Evolutionary conservation across 2,888 invertebrate species (phyloP).

Genomic region (Eupithecia inturbata): DNA sequence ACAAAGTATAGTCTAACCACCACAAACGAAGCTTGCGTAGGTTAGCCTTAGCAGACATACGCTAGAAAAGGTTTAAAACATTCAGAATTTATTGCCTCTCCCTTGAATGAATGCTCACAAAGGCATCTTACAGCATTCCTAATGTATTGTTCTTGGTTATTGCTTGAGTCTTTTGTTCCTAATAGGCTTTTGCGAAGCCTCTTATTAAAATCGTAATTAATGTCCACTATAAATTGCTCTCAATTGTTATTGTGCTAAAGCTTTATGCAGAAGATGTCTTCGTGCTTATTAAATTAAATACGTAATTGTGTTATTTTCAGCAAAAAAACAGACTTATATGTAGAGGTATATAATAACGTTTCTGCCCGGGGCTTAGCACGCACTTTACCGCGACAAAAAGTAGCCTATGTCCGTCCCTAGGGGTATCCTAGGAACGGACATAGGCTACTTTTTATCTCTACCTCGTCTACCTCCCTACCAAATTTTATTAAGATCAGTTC

Average conservation of each 20-base stretch:
- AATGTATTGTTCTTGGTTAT: conserved; percentile 36
- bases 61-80: conserved; percentile 55
- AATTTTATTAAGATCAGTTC: too few relatives aligned
- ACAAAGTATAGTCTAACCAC: not conserved
- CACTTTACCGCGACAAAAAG: too few relatives aligned
- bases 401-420: too few relatives aligned
- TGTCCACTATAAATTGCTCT: conserved; percentile 34
- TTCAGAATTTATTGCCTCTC: conserved; percentile 59
- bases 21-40: not conserved
- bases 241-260: conserved; percentile 23
- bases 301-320: too few relatives aligned
- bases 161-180: conserved; percentile 33
- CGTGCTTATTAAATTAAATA: not conserved
- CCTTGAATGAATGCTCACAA: conserved; percentile 27
- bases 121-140: conserved; percentile 22
- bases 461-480: too few relatives aligned
- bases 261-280: not conserved
- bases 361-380: too few relatives aligned
- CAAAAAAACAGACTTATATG: not conserved
- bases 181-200: conserved; percentile 32
- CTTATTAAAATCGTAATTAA: conserved; percentile 36
- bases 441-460: too few relatives aligned
- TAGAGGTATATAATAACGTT: too few relatives aligned
- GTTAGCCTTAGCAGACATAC: conserved; percentile 5
- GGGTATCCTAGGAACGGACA: too few relatives aligned